Evolutionary conservation across 2,888 invertebrate genomes (phyloP).

Genomic region (Melieria picta): DNA sequence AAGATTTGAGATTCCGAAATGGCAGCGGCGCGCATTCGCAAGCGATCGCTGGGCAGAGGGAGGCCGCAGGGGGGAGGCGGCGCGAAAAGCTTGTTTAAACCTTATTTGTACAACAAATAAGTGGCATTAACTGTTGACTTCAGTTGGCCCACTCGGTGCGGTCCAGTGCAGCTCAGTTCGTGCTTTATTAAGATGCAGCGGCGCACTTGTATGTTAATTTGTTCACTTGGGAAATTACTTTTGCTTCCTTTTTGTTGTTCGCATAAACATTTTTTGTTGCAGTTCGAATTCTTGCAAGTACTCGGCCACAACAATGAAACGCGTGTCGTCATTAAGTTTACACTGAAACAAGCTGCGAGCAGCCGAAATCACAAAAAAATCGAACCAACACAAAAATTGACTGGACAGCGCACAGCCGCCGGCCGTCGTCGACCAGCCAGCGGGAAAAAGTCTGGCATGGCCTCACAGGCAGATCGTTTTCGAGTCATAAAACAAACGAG

Average conservation of each 20-base stretch:
- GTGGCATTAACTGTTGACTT: constrained; percentile 44
- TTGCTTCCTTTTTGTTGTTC: constrained; percentile 31
- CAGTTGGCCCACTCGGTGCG: not conserved
- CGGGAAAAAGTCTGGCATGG: too few species aligned
- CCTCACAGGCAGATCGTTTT: too few species aligned
- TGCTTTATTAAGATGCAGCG: constrained; percentile 14
- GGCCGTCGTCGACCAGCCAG: not conserved
- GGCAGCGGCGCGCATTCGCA: not conserved
- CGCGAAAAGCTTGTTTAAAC: constrained; percentile 41
- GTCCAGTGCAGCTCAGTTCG: not conserved
- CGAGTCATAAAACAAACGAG: too few species aligned
- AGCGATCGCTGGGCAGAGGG: not conserved
- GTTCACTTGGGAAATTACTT: constrained; percentile 38
- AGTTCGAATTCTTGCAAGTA: constrained; percentile 41
- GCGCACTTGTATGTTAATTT: constrained; percentile 57
- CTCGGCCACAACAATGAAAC: constrained; percentile 41
- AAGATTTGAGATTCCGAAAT: constrained; percentile 25
- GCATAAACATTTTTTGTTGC: constrained; percentile 20
- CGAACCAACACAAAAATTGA: not conserved
- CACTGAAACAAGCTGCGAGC: constrained; percentile 20
- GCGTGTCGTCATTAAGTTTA: constrained; percentile 57
- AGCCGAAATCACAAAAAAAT: not conserved
- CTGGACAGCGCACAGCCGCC: not conserved
- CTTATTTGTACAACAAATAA: constrained; percentile 60
- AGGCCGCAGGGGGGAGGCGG: constrained; percentile 2